Evolutionary conservation across 2,888 invertebrate genomes (phyloP), one percentile per base, ranked within the genome.

Genomic region (Clepsis dumicolana): DNA sequence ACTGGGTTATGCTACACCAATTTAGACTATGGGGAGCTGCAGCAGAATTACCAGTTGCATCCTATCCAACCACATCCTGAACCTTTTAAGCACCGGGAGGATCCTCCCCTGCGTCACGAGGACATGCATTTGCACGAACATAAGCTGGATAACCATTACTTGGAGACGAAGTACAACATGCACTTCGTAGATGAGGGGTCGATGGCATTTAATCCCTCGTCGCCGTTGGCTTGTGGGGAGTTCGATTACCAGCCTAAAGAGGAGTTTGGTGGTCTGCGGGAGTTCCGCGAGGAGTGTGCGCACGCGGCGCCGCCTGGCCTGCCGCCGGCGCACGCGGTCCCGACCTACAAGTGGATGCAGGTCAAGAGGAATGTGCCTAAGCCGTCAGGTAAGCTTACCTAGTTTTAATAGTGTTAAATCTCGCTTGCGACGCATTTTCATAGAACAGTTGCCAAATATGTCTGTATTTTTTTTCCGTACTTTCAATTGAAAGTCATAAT

Each of bases 281-380:
- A 91, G 56, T 90, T 87, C 78, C 81, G 82, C 72, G 90, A 81
- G 75, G 89, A 77, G 63, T 93, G 87, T 65, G 82, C 81, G 25
- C 91, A 89, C 75, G 87, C 27, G 90, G 80, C 85, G 70, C 80
- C 81, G 78, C 74, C 86, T 70, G 75, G 75, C 5, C 82, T 89
- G 84, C 77, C 89, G 29, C 56, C 95, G 85, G 81, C 95, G 80
- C 96, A 95, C 75, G 91, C 95, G 14, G 96, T 98, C 71, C 98
- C 98, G 25, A 98, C 98, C 0, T 99, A 99, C 91, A 98, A 99
- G 89, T 99, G 99, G 99, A 99, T 99, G 99, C 98, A 99, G 94
- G 97, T 99, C 81, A 99, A 99, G 93, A 95, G 99, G 88, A 98
- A 98, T 90, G 97, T 98, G 76, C 98, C 98, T 60, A 99, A 99